phyloP scores from a whole-genome alignment of 2,797 vertebrate species.

The Agapornis canus region DNA sequence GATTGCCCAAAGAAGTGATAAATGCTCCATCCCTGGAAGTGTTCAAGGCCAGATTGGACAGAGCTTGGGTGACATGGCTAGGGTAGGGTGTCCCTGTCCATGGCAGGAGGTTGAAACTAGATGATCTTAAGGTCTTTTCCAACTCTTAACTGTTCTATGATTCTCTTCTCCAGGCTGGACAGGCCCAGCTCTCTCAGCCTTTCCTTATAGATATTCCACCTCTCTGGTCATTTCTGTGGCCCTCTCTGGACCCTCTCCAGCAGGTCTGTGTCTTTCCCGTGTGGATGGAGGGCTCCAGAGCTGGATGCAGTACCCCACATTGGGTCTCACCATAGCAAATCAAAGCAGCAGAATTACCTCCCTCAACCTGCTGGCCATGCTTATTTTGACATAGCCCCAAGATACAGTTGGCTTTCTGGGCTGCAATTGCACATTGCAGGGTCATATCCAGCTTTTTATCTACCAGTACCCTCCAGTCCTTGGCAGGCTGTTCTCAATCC shows the following conservation, averaged over 20 bases:
- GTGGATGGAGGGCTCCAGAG: not conserved
- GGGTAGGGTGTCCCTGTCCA: no score
- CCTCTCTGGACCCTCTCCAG: not conserved
- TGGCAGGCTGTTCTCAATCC: not conserved
- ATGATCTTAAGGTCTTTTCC: no score
- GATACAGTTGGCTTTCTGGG: not conserved
- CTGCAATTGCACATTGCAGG: rapidly evolving
- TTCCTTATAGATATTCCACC: not conserved
- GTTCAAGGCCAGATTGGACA: not conserved
- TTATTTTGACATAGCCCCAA: not conserved
- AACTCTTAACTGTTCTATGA: no score
- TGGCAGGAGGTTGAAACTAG: no score
- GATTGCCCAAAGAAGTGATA: not conserved
- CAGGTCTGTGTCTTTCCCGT: not conserved
- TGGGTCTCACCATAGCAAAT: not conserved
- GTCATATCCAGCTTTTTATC: not conserved
- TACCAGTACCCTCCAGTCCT: not conserved
- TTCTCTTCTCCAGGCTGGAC: no score
- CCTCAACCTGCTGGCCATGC: not conserved
- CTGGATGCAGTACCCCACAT: not conserved
- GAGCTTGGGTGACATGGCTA: no score
- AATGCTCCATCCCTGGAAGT: not conserved
- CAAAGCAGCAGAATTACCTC: not conserved
- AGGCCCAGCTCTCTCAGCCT: not conserved
- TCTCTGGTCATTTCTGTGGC: not conserved